phyloP scores from a whole-genome alignment of 2,113 vertebrate genomes.

The Sphaerodactylus townsendi region DNA sequence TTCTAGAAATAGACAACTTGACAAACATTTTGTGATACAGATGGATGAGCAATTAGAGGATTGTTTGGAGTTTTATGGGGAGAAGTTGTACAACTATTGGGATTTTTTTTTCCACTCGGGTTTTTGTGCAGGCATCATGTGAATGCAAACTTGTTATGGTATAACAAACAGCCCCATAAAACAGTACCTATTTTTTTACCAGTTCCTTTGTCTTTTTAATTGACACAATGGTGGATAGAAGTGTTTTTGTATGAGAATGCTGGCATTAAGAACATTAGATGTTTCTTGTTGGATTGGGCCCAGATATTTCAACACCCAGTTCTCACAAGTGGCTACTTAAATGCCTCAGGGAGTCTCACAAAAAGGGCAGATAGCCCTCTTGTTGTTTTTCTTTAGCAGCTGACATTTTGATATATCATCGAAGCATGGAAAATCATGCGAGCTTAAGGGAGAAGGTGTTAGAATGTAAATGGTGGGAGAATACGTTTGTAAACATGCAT shows the following conservation, averaged over 20 bases:
- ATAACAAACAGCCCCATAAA: neutral
- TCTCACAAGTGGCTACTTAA: neutral
- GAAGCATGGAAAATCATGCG: neutral
- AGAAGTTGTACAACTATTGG: neutral
- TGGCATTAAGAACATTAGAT: neutral
- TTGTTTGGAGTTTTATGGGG: neutral
- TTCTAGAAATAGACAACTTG: neutral
- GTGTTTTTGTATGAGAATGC: neutral
- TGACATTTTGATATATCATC: neutral
- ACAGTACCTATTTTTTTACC: neutral
- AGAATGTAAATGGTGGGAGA: neutral
- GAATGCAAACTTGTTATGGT: neutral
- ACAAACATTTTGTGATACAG: neutral
- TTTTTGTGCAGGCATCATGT: neutral
- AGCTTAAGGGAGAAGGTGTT: neutral
- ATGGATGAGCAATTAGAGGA: neutral
- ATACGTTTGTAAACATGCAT: neutral
- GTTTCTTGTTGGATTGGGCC: too few relatives aligned
- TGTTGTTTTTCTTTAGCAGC: neutral
- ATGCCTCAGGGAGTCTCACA: neutral
- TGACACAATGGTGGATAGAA: neutral
- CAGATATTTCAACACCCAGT: neutral
- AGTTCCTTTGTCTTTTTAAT: slow-evolving; percentile 12
- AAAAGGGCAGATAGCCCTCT: neutral
- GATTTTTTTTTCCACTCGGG: neutral